Evolutionary conservation across 2,113 vertebrate genomes (phyloP), one percentile per base, ranked within the genome.

Genomic region (Semnornis frantzii): DNA sequence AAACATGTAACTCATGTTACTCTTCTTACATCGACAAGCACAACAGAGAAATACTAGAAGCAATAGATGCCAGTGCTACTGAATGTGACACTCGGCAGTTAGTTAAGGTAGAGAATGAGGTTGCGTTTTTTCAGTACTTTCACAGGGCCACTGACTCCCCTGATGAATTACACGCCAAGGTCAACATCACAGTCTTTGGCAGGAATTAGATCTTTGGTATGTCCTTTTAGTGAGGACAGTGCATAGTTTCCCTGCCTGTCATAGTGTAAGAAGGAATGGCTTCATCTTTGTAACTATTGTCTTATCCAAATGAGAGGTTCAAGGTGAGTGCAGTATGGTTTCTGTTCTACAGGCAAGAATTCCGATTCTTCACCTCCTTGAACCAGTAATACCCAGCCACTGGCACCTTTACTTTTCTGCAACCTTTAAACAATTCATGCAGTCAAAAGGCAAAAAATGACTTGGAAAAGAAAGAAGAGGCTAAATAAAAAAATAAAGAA

Each of bases 11-110:
- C 25, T 75, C 23, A 52, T 52, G 50, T 79, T 10, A 52, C 65
- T 74, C 15, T 69, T 69, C 13, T 12, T 17, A 52, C 48, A 58
- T 23, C 17, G 23, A 31, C 6, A n/a, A 59, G 27, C 1, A 0
- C 19, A 68, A 39, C 42, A 64, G 42, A 68, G 44, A 0, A 11
- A 20, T 30, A 39, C 25, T 19, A 5, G 18, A 69, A 79, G 63
- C 1, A 1, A 39, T 7, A 34, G 19, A 33, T 48, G 4, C 68
- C 0, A 0, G 30, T 27, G 19, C 44, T 62, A 8, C 63, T 30
- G 31, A 82, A 57, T 0, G 0, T 16, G 4, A 48, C 50, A 8
- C n/a, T 72, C 16, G 8, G 33, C 64, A 76, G 31, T 48, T 37
- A 76, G 31, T 48, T 37, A 78, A 54, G 15, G 72, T 6, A 58